Percentiles rank a stretch among this genome's conserved stretches.
phyloP scores from a whole-genome alignment of 2,797 vertebrate genomes.

The Rhabdophis nuchalis region DNA sequence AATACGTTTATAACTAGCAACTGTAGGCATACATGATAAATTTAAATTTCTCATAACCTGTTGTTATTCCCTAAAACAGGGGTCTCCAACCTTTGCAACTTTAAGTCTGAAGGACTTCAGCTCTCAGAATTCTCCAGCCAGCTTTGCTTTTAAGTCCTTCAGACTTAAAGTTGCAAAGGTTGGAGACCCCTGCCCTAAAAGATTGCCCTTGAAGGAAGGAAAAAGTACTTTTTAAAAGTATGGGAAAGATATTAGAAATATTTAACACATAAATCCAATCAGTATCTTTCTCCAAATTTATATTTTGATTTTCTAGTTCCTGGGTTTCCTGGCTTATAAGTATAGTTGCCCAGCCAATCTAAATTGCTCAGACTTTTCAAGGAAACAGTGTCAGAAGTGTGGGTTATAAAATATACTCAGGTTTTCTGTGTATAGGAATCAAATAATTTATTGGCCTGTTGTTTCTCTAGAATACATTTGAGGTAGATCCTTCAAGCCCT shows the following conservation, averaged over 20 bases:
- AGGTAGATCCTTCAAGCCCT: not conserved
- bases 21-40: not conserved
- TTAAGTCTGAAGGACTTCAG: no score
- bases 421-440: not conserved
- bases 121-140: no score
- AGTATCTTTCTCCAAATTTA: not conserved
- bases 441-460: not conserved
- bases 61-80: not conserved
- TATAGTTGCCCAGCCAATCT: not conserved
- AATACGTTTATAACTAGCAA: not conserved
- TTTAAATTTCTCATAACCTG: not conserved
- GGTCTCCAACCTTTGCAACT: no score
- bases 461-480: not conserved
- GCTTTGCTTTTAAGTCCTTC: no score
- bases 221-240: not conserved
- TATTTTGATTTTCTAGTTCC: not conserved
- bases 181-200: no score
- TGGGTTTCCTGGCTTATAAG: not conserved
- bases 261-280: not conserved
- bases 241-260: not conserved
- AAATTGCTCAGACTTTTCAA: not conserved
- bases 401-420: not conserved
- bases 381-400: not conserved
- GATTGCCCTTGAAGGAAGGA: not conserved
- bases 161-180: no score